Conservation (phyloP, 2,797 vertebrate species). For the Craterocephalus amniculus region DNA sequence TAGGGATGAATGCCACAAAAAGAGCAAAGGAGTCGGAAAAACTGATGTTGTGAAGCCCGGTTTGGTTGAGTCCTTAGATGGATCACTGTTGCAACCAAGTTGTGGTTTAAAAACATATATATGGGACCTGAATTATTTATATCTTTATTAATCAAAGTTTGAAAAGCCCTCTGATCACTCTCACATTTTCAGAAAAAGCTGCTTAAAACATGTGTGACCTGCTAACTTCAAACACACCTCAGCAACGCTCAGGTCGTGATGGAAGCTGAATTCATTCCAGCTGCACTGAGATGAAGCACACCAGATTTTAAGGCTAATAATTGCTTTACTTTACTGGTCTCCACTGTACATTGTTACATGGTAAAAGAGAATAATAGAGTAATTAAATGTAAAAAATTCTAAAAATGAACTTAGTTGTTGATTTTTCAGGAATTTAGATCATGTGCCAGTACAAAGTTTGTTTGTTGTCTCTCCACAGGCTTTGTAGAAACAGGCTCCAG, state of each 20-base stretch:
- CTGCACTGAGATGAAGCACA: background rate
- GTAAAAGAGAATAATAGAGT: background rate
- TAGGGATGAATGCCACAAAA: background rate
- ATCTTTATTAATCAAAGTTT: no score
- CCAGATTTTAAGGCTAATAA: background rate
- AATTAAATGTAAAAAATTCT: constrained; percentile 8
- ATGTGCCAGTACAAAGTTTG: constrained; percentile 31
- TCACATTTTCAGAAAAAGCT: no score
- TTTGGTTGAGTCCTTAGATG: no score
- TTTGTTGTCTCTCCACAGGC: background rate
- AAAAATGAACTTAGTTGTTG: constrained; percentile 5
- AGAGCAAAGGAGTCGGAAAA: background rate
- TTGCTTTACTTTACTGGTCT: background rate
- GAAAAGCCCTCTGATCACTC: no score
- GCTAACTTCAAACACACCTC: background rate
- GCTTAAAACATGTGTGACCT: no score
- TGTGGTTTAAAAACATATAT: no score
- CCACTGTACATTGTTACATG: background rate
- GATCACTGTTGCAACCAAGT: no score
- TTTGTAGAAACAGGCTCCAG: constrained; percentile 34
- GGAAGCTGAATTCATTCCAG: background rate
- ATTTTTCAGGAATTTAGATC: constrained; percentile 11
- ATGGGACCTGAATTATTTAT: no score
- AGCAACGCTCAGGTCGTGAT: background rate
- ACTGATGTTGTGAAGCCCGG: background rate